Base-by-base conservation (phyloP, 2,888 invertebrate genomes). In the Dichetophora obliterata region DNA sequence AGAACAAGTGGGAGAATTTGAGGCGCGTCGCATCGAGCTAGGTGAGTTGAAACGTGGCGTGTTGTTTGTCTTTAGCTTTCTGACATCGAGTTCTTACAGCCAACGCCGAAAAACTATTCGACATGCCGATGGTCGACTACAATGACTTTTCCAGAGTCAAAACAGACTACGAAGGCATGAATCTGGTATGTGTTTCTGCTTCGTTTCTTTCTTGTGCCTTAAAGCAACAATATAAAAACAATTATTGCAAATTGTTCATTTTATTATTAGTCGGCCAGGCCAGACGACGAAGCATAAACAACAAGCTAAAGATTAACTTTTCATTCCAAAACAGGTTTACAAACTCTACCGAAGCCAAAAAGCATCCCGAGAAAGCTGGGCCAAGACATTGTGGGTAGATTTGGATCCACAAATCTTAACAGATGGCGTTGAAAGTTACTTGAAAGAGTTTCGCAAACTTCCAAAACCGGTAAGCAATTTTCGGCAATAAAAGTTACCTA, bases 381-480 rank as follows among this genome's bases (percentile, higher is more conserved):
- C 95, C 0, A 94, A 94, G 88, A 96, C 96, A 0, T 88, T 97
- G 14, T 98, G 98, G 98, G 93, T 91, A 8, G 94, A 98, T 88
- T 90, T 98, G 69, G 95, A 97, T 88, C 94, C 97, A 1, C 94
- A 95, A 84, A 92, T 94, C 0, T 90, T 98, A 89, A 92, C 95
- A 9, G 95, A 96, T 76, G 97, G 96, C 4, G 96, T 97, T 84
- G 97, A 98, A 81, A 92, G 91, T 80, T 97, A 94, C 90, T 91
- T 96, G 79, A 94, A 93, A 84, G 94, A 94, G 82, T 95, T 94
- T 83, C 91, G 95, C 74, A 94, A 93, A 87, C 88, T 97, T 76
- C 92, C 96, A 0, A 93, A 93, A 85, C 87, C 86, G 27, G 91
- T 93, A 66, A 91, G 93, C 69, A 85, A 76, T 76, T 69, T 84